These are phyloP conservation scores for Caranx ignobilis DNA, from an alignment of 2,113 vertebrate genomes.

Conservation along the genomic window DNA sequence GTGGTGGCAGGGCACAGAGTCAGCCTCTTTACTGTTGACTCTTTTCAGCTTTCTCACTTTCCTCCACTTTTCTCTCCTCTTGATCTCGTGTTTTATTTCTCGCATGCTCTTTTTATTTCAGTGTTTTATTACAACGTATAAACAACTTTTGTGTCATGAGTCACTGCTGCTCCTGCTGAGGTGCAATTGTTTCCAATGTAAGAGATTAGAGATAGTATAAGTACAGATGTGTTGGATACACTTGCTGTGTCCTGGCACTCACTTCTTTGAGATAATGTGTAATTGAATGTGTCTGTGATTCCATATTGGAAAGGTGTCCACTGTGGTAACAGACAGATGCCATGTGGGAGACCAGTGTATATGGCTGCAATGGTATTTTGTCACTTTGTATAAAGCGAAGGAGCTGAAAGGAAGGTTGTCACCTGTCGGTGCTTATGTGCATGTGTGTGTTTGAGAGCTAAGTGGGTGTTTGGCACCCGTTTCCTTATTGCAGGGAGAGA, in stretches of 20 bases:
- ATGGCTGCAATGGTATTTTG: constrained; percentile 24
- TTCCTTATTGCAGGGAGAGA: constrained; percentile 30
- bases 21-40: neutral
- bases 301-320: constrained; percentile 19
- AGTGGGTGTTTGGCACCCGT: constrained; percentile 44
- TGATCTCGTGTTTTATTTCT: neutral
- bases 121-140: neutral
- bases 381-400: constrained; percentile 34
- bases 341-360: constrained; percentile 20
- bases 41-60: neutral
- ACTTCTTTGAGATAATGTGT: constrained; percentile 3
- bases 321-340: constrained; percentile 17
- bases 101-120: neutral
- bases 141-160: constrained; percentile 40
- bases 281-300: constrained; percentile 1
- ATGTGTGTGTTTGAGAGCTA: constrained; percentile 23
- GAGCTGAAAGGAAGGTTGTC: constrained; percentile 21
- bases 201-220: constrained; percentile 24
- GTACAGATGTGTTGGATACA: constrained; percentile 30
- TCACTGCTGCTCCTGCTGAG: constrained; percentile 32
- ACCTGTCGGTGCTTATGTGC: constrained; percentile 3
- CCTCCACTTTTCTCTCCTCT: neutral
- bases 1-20: constrained; percentile 7
- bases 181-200: constrained; percentile 41
- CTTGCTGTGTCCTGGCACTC: constrained; percentile 17